Evolutionary conservation across 2,888 invertebrate species (phyloP).

Genomic region (Chalcis sispes): DNA sequence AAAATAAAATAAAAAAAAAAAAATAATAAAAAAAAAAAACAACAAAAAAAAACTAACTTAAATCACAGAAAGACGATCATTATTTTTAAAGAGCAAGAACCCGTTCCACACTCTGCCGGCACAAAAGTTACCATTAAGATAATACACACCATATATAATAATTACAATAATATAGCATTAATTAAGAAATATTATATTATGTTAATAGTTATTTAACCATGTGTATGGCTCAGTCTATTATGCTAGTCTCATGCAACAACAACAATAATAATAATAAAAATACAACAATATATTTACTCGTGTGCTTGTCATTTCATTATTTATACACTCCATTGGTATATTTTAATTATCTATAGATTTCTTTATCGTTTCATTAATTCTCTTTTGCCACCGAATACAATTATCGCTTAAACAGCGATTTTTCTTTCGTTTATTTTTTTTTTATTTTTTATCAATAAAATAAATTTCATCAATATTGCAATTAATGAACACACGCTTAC

Average conservation of each 20-base stretch:
- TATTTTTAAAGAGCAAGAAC: constrained; percentile 65
- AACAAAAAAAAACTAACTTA: constrained; percentile 54
- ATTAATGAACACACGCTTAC: constrained; percentile 46
- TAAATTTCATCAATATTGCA: constrained; percentile 50
- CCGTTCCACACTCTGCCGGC: constrained; percentile 69
- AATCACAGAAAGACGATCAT: constrained; percentile 54
- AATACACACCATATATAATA: constrained; percentile 71
- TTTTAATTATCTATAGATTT: constrained; percentile 53
- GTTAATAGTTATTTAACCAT: constrained; percentile 72
- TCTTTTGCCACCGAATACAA: constrained; percentile 41
- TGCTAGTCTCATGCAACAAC: constrained; percentile 74
- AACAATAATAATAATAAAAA: constrained; percentile 71
- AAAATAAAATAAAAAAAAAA: too few species aligned
- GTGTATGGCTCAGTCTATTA: constrained; percentile 73
- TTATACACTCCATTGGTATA: constrained; percentile 50
- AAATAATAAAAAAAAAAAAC: too few species aligned
- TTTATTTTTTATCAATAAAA: constrained; percentile 18
- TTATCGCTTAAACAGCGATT: constrained; percentile 2
- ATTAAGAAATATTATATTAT: constrained; percentile 72
- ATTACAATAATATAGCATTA: constrained; percentile 72
- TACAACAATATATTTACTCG: constrained; percentile 73
- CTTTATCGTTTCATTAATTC: constrained; percentile 23
- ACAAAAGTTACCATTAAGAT: constrained; percentile 72
- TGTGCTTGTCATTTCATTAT: constrained; percentile 49
- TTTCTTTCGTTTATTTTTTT: too few species aligned